These are phyloP conservation scores for Crotalus tigris DNA, from an alignment of 2,113 vertebrate genomes.

Conservation along the genomic window DNA sequence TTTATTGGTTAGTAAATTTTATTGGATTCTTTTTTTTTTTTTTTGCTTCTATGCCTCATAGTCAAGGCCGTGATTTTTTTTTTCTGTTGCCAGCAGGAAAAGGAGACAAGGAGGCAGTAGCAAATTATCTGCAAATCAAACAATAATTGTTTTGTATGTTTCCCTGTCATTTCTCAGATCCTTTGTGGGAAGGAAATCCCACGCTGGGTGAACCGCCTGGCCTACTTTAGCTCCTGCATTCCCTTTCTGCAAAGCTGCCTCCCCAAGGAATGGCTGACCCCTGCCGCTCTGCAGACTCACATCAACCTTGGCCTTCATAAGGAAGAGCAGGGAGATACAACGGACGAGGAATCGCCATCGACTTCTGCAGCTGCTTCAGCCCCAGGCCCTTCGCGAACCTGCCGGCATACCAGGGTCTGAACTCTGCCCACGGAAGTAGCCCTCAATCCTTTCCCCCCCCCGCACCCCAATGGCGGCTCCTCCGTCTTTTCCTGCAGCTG, in stretches of 20 bases:
- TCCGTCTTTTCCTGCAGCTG: rapidly evolving
- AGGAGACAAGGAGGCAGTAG: neutral
- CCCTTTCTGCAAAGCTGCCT: constrained; percentile 93
- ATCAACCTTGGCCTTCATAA: constrained; percentile 87
- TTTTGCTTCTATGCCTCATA: neutral
- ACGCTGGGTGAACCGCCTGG: constrained; percentile 89
- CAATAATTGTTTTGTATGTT: neutral
- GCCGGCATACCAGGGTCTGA: constrained; percentile 87
- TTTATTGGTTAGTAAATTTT: neutral
- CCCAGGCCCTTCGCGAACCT: constrained; percentile 79
- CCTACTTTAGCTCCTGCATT: constrained; percentile 92
- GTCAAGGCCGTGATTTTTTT: neutral
- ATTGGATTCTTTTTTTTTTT: neutral
- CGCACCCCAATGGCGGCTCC: neutral
- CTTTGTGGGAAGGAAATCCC: constrained; percentile 88
- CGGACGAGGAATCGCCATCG: constrained; percentile 79
- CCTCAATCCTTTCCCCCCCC: neutral
- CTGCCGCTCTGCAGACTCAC: constrained; percentile 89
- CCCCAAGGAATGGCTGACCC: constrained; percentile 90
- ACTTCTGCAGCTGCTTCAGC: constrained; percentile 63
- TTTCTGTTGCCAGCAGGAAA: neutral
- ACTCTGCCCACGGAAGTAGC: neutral
- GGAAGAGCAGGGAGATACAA: constrained; percentile 80
- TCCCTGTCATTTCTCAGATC: constrained; percentile 70
- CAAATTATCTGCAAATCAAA: constrained; percentile 5